Percentiles rank a stretch among this genome's conserved stretches.
phyloP scores from a whole-genome alignment of 1,140 invertebrate species.

The Drosophila baimaii region DNA sequence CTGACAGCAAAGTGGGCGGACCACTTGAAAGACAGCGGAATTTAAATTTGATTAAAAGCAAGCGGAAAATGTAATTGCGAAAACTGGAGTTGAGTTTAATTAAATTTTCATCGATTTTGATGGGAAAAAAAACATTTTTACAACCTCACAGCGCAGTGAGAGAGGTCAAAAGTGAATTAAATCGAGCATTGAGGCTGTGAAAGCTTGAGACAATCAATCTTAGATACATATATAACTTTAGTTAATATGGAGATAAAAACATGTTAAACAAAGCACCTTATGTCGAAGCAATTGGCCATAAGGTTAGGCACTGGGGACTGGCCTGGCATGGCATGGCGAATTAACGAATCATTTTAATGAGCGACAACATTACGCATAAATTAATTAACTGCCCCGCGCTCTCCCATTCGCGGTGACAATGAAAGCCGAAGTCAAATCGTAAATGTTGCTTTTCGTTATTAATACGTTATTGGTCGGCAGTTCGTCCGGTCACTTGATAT shows the following conservation, averaged over 20 bases:
- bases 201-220: not conserved
- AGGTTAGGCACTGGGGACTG: constrained; percentile 29
- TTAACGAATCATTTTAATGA: constrained; percentile 73
- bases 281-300: constrained; percentile 11
- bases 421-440: constrained; percentile 59
- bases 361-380: constrained; percentile 67
- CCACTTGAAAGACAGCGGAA: constrained; percentile 65
- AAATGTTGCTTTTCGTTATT: constrained; percentile 73
- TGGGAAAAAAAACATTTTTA: constrained; percentile 36
- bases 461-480: constrained; percentile 50
- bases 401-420: constrained; percentile 48
- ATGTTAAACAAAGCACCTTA: constrained; percentile 28
- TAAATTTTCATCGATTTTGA: constrained; percentile 46
- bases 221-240: too few species aligned
- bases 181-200: not conserved
- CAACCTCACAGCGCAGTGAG: too few species aligned
- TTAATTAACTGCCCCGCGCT: constrained; percentile 59
- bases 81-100: constrained; percentile 45
- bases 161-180: constrained; percentile 5
- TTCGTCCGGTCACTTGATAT: constrained; percentile 34
- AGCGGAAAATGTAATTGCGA: constrained; percentile 69
- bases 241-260: constrained; percentile 13
- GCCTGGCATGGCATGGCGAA: constrained; percentile 44
- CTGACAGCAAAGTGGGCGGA: constrained; percentile 42
- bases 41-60: constrained; percentile 74